These are phyloP conservation scores for Anarhynchus alexandrinus DNA, from an alignment of 2,113 vertebrate species.

Conservation along the genomic window DNA sequence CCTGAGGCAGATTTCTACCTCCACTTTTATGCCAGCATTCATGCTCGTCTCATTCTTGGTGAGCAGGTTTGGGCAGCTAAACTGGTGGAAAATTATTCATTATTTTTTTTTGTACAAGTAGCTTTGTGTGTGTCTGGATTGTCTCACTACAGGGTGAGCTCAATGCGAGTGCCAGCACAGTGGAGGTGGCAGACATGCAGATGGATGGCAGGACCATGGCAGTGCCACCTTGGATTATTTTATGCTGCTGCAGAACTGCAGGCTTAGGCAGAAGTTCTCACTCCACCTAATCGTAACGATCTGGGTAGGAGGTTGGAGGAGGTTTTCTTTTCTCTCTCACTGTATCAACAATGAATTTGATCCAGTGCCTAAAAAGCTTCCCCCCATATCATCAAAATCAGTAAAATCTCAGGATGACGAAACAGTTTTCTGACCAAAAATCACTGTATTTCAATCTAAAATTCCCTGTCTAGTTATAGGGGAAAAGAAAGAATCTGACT, in stretches of 20 bases:
- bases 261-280: neutral
- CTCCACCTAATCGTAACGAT: neutral
- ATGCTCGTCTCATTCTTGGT: neutral
- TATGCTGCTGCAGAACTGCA: neutral
- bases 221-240: neutral
- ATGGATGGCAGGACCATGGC: neutral
- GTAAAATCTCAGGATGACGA: neutral
- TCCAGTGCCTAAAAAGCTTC: neutral
- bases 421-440: neutral
- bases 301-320: neutral
- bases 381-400: neutral
- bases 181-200: neutral
- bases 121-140: neutral
- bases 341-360: neutral
- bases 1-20: neutral
- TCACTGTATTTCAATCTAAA: neutral
- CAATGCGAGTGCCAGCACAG: neutral
- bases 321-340: neutral
- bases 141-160: neutral
- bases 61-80: neutral
- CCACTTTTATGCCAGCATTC: neutral
- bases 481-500: neutral
- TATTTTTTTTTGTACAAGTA: neutral
- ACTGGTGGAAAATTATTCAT: neutral
- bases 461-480: neutral